Conservation (phyloP, 53 echinoderm and acorn worm species). For the Antedon mediterranea region DNA sequence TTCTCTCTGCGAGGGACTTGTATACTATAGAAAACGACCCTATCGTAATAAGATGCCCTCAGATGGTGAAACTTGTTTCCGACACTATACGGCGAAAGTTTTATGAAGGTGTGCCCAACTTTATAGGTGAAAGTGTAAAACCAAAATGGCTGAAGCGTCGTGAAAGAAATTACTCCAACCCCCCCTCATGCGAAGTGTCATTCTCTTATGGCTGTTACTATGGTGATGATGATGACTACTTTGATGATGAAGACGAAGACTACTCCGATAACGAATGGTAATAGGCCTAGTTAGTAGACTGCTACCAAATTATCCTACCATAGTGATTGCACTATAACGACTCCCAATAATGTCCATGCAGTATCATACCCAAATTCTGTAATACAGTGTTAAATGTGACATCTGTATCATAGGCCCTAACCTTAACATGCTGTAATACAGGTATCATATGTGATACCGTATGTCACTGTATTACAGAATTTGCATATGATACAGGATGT, state of each 20-base stretch:
- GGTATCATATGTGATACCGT: too few species aligned
- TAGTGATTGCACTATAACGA: too few species aligned
- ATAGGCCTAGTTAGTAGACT: too few species aligned
- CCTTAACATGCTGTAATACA: too few species aligned
- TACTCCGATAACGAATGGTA: not conserved
- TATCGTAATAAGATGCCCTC: not conserved
- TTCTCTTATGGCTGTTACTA: not conserved
- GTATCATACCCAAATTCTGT: too few species aligned
- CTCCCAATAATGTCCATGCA: too few species aligned
- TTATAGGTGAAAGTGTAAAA: not conserved
- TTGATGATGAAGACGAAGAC: not conserved
- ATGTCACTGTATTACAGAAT: too few species aligned
- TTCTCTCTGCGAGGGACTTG: not conserved
- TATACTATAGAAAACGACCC: not conserved
- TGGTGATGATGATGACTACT: not conserved
- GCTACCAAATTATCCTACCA: too few species aligned
- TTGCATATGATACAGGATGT: too few species aligned
- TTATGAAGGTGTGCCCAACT: not conserved
- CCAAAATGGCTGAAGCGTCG: not conserved
- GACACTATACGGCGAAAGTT: not conserved
- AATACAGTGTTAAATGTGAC: too few species aligned
- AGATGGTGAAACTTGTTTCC: not conserved
- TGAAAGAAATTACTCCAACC: not conserved
- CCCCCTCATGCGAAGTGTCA: not conserved
- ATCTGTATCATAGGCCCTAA: too few species aligned